These are phyloP conservation scores for Tolypeutes matacus DNA, from an alignment of 2,797 vertebrate genomes.

Conservation along the genomic window DNA sequence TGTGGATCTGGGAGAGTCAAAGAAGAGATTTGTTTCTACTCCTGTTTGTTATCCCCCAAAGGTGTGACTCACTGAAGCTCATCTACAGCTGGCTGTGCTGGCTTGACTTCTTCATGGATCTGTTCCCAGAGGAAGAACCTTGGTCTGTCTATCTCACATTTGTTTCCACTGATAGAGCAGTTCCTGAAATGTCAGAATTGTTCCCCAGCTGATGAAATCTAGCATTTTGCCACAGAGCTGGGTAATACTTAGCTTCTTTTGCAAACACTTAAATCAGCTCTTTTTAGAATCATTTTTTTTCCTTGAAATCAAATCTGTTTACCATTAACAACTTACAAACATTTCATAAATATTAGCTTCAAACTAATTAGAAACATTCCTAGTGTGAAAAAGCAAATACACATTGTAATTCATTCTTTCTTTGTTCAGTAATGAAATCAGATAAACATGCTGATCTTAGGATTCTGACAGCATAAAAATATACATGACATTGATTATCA, in stretches of 20 bases:
- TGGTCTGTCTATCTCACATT: background rate
- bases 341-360: slow-evolving; percentile 32
- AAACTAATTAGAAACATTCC: slow-evolving; percentile 58
- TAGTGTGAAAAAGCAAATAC: slow-evolving; percentile 45
- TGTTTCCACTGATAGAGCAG: background rate
- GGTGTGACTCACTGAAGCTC: background rate
- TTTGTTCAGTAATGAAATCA: slow-evolving; percentile 42
- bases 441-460: background rate
- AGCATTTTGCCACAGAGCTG: background rate
- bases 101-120: background rate
- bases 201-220: background rate
- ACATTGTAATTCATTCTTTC: background rate
- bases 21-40: background rate
- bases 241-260: slow-evolving; percentile 2
- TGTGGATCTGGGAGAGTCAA: background rate
- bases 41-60: background rate
- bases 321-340: slow-evolving; percentile 49
- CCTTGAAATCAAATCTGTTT: slow-evolving; percentile 62
- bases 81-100: background rate
- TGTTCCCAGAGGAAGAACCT: background rate
- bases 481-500: background rate
- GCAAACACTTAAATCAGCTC: background rate
- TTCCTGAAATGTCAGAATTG: background rate
- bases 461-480: background rate
- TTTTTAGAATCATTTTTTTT: slow-evolving; percentile 4